Evolutionary conservation across 2,113 vertebrate genomes (phyloP).

Genomic region (Eublepharis macularius): DNA sequence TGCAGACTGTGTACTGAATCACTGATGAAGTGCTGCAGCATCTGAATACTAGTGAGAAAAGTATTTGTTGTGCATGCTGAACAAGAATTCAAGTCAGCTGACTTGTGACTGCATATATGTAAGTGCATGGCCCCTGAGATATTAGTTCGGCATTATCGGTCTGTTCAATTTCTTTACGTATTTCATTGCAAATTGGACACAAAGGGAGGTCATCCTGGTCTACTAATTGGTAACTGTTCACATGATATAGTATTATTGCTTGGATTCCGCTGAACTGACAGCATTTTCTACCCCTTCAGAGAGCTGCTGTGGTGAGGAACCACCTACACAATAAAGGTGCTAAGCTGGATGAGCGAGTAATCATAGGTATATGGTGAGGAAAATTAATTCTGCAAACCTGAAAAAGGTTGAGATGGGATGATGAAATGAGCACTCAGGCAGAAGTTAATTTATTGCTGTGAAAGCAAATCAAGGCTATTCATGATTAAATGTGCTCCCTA

Average conservation of each 20-base stretch:
- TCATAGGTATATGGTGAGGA: not conserved
- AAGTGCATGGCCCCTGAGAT: slow-evolving; percentile 8
- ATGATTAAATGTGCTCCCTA: not conserved
- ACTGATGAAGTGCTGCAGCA: slow-evolving; percentile 76
- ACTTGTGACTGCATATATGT: not conserved
- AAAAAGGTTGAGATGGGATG: not conserved
- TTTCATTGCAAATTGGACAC: slow-evolving; percentile 41
- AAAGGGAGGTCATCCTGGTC: slow-evolving; percentile 10
- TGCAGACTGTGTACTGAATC: slow-evolving; percentile 76
- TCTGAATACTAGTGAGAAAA: slow-evolving; percentile 66
- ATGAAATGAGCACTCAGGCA: not conserved
- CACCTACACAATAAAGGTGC: slow-evolving; percentile 54
- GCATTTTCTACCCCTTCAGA: not conserved
- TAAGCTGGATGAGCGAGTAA: slow-evolving; percentile 30
- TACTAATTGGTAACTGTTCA: slow-evolving; percentile 6
- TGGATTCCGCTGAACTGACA: not conserved
- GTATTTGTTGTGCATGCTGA: slow-evolving; percentile 57
- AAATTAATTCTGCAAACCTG: not conserved
- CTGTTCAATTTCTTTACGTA: slow-evolving; percentile 19
- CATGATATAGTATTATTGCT: slow-evolving; percentile 8
- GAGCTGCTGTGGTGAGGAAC: slow-evolving; percentile 47
- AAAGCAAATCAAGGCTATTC: slow-evolving; percentile 12
- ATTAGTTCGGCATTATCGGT: slow-evolving; percentile 16
- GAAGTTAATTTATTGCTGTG: slow-evolving; percentile 4
- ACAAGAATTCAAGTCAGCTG: slow-evolving; percentile 53